Base-by-base conservation (phyloP, 2,888 invertebrate species). In the Pycnomerus fuliginosus region DNA sequence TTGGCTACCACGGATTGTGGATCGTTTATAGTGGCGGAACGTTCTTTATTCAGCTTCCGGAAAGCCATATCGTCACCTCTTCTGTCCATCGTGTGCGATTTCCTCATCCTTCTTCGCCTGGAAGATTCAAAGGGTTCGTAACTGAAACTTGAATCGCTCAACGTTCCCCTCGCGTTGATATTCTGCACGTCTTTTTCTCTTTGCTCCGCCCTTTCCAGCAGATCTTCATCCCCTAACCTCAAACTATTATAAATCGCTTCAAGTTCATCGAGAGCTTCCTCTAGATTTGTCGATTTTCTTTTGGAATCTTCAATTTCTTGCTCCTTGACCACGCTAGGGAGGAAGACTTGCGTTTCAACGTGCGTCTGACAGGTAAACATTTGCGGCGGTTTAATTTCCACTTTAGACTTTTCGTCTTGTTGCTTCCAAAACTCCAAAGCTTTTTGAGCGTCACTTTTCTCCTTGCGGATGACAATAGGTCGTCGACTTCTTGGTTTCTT, bases 221-320 rank as follows among this genome's bases (percentile, higher is more conserved):
- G 76, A 71, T 89, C 87, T 67, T 89, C 88, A 63, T 91, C 91
- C 0, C 85, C 87, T 34, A 92, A 74, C n/a, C 85, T 84, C 41
- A 94, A 76, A 59, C 90, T 91, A 58, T 90, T 88, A 65, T 90
- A 90, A 64, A 94, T 92, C n/a, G 87, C 87, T 75, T 94, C 93
- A 39, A 94, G 71, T 71, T 94, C 94, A 60, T 85, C 85, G 14
- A 94, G 77, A 36, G 93, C 93, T 64, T 93, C 91, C 65, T 91
- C 91, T 23, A 91, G 76, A 69, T 90, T 90, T 10, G 84, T 82
- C 2, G 87, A 87, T 68, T 85, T 87, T 55, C 81, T 73, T 58
- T 77, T 60, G 3, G 48, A 24, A 65, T 68, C 58, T 46, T 61
- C 60, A 31, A 35, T 38, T 16, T 44, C 41, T 24, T 36, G 32